These are phyloP conservation scores for Subacronicta megacephala DNA, from an alignment of 2,888 invertebrate species.

Conservation along the genomic window DNA sequence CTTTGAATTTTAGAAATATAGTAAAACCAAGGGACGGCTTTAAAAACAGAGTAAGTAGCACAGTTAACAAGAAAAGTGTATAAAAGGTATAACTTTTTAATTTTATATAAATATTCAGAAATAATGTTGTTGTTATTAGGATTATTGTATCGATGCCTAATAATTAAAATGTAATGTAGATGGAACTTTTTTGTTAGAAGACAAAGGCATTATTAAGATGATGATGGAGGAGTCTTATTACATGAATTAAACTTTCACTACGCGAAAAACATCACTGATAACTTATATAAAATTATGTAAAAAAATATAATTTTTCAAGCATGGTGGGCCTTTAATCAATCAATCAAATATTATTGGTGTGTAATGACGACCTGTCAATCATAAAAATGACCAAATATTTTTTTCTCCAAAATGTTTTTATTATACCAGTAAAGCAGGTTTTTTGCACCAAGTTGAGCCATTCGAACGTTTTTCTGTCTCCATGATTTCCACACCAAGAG, in stretches of 20 bases:
- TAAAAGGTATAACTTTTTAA: not conserved
- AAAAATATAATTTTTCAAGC: conserved; percentile 28
- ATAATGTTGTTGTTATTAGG: not conserved
- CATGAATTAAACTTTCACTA: conserved; percentile 43
- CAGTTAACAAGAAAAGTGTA: not conserved
- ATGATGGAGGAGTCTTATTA: conserved; percentile 18
- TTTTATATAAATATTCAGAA: not conserved
- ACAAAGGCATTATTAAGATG: no score
- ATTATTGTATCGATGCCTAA: not conserved
- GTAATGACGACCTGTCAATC: conserved; percentile 25
- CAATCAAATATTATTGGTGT: conserved; percentile 31
- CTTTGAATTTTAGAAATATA: no score
- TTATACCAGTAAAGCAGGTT: conserved; percentile 25
- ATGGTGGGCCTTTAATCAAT: conserved; percentile 33
- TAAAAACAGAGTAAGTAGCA: no score
- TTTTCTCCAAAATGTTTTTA: conserved; percentile 27
- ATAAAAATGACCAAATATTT: conserved; percentile 31
- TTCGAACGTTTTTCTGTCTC: conserved; percentile 11
- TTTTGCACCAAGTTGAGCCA: not conserved
- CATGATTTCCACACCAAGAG: conserved; percentile 13
- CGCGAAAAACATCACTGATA: conserved; percentile 23
- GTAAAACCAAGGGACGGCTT: no score
- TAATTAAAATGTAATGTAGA: conserved; percentile 18
- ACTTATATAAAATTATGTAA: conserved; percentile 31
- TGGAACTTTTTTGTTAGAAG: no score